Evolutionary conservation across 92 coral and sea anemone species (phyloP), one percentile per base, ranked within the genome.

Genomic region (Palythoa grandis): DNA sequence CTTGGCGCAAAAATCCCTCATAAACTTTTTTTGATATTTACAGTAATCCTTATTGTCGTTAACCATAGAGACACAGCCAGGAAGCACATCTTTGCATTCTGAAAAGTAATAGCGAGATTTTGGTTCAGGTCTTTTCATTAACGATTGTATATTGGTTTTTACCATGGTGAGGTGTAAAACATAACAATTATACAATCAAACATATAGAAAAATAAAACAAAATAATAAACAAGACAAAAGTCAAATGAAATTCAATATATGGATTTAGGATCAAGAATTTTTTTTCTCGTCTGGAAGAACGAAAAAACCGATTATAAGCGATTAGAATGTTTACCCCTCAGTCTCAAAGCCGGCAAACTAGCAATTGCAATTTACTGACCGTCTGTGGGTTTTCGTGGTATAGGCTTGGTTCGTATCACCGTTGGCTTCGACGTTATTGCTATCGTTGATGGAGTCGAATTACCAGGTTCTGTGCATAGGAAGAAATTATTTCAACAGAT

Each of bases 41-140:
- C 85, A 80, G 37, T 80, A 80, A 53, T 43, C 74, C 1, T 54
- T 15, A 22, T 80, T 63, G 5, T 67, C 57, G 14, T 66, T 39
- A 10, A 65, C 74, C 85, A 80, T 80, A 22, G 74, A 47, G 8
- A 47, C 85, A 20, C 85, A 80, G 15, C 43, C 66, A 6, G 56
- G 38, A 20, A 80, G 47, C 22, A 65, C 65, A 40, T 80, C 85
- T 48, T 66, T 80, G 74, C 85, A 80, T 66, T 80, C 85, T 80
- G 24, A 38, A 47, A 79, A 22, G 10, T 10, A 79, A 43, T 38
- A 5, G 24, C 25, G 19, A 22, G 12, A 9, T 65, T 65, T 22
- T 65, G 3, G 15, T 52, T 52, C 11, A 61, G 68, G 29, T 14
- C 12, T 65, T 8, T 65, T 23, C 12, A 15, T 58, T 19, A 58